phyloP scores from a whole-genome alignment of 2,113 vertebrate genomes.

The Castor canadensis region DNA sequence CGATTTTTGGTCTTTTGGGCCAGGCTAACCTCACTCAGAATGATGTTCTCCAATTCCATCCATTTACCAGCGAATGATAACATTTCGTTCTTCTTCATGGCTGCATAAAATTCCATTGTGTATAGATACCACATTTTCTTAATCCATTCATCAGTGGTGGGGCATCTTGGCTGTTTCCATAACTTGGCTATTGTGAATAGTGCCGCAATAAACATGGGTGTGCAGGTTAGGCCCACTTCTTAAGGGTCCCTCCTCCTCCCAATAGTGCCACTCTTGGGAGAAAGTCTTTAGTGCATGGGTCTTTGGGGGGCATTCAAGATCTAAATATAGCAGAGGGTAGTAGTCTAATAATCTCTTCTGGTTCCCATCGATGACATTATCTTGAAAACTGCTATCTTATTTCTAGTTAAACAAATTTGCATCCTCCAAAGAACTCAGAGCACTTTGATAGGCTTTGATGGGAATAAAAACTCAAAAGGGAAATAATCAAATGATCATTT shows the following conservation, averaged over 20 bases:
- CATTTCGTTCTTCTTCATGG: too few relatives aligned
- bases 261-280: background rate
- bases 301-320: background rate
- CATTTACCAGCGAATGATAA: too few relatives aligned
- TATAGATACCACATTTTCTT: too few relatives aligned
- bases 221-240: too few relatives aligned
- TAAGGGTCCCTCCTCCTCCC: background rate
- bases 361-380: background rate
- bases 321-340: background rate
- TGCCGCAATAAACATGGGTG: too few relatives aligned
- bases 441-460: background rate
- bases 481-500: background rate
- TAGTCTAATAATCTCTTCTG: background rate
- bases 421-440: background rate
- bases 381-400: background rate
- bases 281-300: background rate
- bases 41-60: too few relatives aligned
- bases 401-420: background rate
- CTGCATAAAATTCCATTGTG: too few relatives aligned
- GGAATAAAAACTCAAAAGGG: constrained; percentile 8
- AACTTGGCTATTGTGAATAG: too few relatives aligned
- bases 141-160: too few relatives aligned
- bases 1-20: too few relatives aligned
- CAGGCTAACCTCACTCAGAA: too few relatives aligned
- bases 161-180: too few relatives aligned